Percentiles rank a stretch among this genome's conserved stretches.
These are phyloP conservation scores for Sphaeridia pumilis DNA, from an alignment of 2,888 invertebrate species.

Conservation along the genomic window DNA sequence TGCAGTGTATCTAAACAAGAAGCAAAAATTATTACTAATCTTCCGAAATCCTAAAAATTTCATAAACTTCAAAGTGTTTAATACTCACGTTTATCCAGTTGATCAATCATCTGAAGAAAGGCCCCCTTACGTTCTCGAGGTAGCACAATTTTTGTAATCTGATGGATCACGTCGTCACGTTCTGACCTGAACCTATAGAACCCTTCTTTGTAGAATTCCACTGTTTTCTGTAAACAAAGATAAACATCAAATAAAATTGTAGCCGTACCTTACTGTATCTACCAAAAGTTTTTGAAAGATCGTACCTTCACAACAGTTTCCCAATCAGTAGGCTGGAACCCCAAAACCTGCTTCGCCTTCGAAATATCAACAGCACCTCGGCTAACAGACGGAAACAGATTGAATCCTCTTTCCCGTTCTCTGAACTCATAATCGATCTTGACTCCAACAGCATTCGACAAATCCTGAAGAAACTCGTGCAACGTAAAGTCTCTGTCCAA, in stretches of 20 bases:
- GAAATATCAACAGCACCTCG: conserved; percentile 40
- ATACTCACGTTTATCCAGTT: conserved; percentile 14
- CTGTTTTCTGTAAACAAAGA: conserved; percentile 35
- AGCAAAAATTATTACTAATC: too few relatives aligned
- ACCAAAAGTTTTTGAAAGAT: background rate
- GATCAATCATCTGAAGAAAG: conserved; percentile 27
- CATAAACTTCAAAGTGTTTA: too few relatives aligned
- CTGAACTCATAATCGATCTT: conserved; percentile 20
- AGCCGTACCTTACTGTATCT: background rate
- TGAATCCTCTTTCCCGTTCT: conserved; percentile 34
- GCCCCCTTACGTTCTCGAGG: conserved; percentile 28
- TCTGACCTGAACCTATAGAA: conserved; percentile 36
- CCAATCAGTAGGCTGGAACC: conserved; percentile 40
- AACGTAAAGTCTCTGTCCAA: conserved; percentile 39
- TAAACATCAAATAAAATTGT: too few relatives aligned
- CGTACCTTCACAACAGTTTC: conserved; percentile 37
- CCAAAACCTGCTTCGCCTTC: conserved; percentile 38
- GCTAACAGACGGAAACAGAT: conserved; percentile 41
- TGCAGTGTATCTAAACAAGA: too few relatives aligned
- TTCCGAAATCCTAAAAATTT: too few relatives aligned
- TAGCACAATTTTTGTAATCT: conserved; percentile 24
- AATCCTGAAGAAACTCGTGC: conserved; percentile 37
- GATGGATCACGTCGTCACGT: conserved; percentile 34
- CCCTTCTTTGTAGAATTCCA: conserved; percentile 40
- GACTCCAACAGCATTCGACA: conserved; percentile 32